phyloP scores from a whole-genome alignment of 1,140 invertebrate species.

The Heterodera schachtii region DNA sequence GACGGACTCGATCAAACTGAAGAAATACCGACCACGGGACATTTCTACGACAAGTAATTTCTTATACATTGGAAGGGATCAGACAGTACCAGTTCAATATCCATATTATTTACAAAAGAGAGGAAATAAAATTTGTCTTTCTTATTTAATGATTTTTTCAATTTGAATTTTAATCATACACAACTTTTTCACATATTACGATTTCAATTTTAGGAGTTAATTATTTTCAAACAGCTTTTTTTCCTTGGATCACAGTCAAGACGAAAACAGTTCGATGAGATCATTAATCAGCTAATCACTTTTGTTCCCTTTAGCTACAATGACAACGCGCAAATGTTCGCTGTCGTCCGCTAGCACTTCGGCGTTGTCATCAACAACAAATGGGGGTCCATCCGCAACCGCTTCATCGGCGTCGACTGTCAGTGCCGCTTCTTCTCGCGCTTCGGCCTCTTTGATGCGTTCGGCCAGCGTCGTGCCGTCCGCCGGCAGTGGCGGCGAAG shows the following conservation, averaged over 20 bases:
- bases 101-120: too few species aligned
- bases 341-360: background rate
- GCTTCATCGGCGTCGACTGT: background rate
- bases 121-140: too few species aligned
- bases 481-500: background rate
- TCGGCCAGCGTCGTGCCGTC: background rate
- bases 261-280: too few species aligned
- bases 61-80: too few species aligned
- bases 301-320: background rate
- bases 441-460: background rate
- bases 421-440: background rate
- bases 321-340: background rate
- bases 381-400: background rate
- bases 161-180: too few species aligned
- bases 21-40: constrained; percentile 28
- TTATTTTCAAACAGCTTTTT: too few species aligned
- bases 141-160: too few species aligned
- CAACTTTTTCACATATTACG: too few species aligned
- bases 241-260: too few species aligned
- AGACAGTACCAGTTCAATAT: too few species aligned
- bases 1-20: constrained; percentile 19
- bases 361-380: background rate
- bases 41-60: background rate
- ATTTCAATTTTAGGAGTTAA: too few species aligned
- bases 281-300: too few species aligned